phyloP scores from a whole-genome alignment of 2,113 vertebrate species.

The Psammodynastes pulverulentus region DNA sequence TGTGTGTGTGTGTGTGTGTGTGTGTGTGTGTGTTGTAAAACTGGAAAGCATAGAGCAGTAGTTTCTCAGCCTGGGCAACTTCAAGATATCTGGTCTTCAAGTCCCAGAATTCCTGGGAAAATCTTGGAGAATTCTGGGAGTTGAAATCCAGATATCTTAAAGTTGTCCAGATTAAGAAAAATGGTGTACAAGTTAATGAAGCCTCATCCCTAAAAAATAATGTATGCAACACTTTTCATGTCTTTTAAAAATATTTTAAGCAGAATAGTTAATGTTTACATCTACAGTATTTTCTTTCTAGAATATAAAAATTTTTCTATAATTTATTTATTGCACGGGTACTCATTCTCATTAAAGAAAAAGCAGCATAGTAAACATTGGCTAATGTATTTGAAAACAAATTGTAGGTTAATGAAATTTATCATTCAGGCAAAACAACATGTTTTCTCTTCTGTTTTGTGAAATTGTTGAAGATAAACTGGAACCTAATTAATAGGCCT shows the following conservation, averaged over 20 bases:
- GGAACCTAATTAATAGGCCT: neutral
- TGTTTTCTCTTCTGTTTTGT: neutral
- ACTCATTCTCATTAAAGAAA: neutral
- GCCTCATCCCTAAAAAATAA: neutral
- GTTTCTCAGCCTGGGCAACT: too few species aligned
- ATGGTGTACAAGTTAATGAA: neutral
- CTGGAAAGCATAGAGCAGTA: neutral
- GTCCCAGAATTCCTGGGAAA: neutral
- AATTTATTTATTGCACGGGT: neutral
- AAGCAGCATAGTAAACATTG: neutral
- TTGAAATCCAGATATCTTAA: neutral
- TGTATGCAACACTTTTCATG: neutral
- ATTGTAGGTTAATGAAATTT: neutral
- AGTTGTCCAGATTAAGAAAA: neutral
- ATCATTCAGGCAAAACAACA: neutral
- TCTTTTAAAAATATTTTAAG: neutral
- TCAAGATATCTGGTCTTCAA: neutral
- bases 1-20: too few species aligned
- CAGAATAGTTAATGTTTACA: neutral
- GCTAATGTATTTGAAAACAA: neutral
- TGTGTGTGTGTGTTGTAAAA: neutral
- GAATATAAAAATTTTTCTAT: neutral
- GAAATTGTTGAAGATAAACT: neutral
- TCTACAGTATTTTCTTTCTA: neutral
- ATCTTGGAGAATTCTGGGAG: neutral